Evolutionary conservation across 2,113 vertebrate species (phyloP).

Genomic region (Myiozetetes cayanensis): DNA sequence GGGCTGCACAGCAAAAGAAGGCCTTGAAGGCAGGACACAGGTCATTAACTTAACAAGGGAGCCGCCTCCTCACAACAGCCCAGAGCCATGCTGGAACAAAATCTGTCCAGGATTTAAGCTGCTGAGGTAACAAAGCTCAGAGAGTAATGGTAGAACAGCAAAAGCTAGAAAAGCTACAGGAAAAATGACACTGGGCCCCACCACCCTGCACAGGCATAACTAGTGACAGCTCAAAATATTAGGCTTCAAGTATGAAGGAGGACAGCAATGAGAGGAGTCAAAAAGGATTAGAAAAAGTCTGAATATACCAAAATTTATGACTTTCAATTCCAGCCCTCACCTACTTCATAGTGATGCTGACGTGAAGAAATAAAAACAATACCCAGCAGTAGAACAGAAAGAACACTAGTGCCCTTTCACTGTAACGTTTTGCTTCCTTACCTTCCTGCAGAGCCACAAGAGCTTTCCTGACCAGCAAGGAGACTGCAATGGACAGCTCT

Average conservation of each 20-base stretch:
- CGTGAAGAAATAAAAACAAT: not conserved
- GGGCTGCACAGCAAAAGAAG: not conserved
- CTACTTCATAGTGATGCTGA: not conserved
- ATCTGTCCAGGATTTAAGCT: not conserved
- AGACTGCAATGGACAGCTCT: not conserved
- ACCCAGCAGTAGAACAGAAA: not conserved
- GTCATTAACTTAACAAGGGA: conserved; percentile 18
- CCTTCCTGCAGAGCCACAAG: not conserved
- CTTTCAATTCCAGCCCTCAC: not conserved
- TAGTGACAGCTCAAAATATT: not conserved
- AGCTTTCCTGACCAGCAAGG: not conserved
- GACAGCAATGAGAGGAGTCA: not conserved
- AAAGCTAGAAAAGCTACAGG: not conserved
- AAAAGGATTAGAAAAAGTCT: not conserved
- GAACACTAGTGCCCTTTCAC: not conserved
- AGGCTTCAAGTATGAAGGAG: not conserved
- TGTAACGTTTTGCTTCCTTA: not conserved
- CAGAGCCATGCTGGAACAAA: not conserved
- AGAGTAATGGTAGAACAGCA: not conserved
- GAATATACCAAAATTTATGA: not conserved
- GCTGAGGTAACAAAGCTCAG: not conserved
- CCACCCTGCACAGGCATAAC: not conserved
- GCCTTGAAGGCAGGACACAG: not conserved
- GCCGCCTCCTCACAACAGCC: not conserved
- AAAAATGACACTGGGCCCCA: not conserved